Conservation (phyloP, 1,140 invertebrate genomes). For the Hypothenemus hampei region DNA sequence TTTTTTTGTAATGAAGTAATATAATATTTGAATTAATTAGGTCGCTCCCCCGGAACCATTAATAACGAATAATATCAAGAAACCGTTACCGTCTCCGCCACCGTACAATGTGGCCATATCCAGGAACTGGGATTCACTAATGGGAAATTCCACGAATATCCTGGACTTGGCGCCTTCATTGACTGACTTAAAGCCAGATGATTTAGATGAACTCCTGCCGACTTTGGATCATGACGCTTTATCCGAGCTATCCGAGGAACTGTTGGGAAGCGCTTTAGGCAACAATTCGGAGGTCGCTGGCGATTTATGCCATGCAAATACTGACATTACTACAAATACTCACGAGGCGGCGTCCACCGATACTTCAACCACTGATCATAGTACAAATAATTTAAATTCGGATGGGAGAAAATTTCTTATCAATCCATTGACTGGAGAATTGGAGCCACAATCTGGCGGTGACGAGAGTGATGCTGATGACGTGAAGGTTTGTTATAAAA, state of each 20-base stretch:
- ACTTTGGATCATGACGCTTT: constrained; percentile 45
- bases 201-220: constrained; percentile 59
- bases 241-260: constrained; percentile 38
- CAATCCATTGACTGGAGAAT: constrained; percentile 79
- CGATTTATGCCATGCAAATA: constrained; percentile 3
- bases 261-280: constrained; percentile 7
- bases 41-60: constrained; percentile 2
- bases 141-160: constrained; percentile 34
- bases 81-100: constrained; percentile 29
- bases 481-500: constrained; percentile 17
- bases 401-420: constrained; percentile 72
- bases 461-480: constrained; percentile 47
- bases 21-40: constrained; percentile 1
- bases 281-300: background rate
- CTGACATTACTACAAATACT: background rate
- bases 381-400: constrained; percentile 35
- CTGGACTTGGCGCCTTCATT: constrained; percentile 44
- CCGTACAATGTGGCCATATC: constrained; percentile 33
- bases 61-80: constrained; percentile 10
- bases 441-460: constrained; percentile 67
- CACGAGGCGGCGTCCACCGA: background rate
- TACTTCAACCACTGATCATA: constrained; percentile 32
- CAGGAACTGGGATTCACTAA: constrained; percentile 35
- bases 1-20: background rate
- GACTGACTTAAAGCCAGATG: constrained; percentile 50